Evolutionary conservation across 2,888 invertebrate genomes (phyloP), one percentile per base, ranked within the genome.

Genomic region (Agrenia bidenticulata): DNA sequence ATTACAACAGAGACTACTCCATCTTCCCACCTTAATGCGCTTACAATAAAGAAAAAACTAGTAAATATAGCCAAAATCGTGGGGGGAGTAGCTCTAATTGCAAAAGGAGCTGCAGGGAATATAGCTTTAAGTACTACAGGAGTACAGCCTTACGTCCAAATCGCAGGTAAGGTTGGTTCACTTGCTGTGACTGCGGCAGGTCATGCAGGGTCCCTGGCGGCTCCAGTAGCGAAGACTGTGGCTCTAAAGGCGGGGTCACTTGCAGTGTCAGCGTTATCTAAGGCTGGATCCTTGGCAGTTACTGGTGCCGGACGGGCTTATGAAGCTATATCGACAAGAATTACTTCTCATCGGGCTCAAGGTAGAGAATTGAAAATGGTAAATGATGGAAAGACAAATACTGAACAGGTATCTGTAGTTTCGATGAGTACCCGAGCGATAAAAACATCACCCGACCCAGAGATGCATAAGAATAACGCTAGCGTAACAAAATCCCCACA

Each of bases 11-110:
- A 26, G 32, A 23, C 51, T 7, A 24, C 13, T 23, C 23, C 51
- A 13, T 23, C 21, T 15, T 2, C 41, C 5, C 7, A 19, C 23
- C 11, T 32, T 7, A 37, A 57, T 21, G 17, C 57, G 7, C 4
- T 41, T 19, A 41, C 17, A 57, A 19, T 57, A 2, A 57, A 57
- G 32, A 57, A 27, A 41, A 57, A 39, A 13, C 24, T 57, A 11
- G 32, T 19, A 15, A 13, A 32, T 9, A 17, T 32, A 4, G 55
- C 21, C 2, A 57, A 23, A 7, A 17, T 17, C 2, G 19, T 57
- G 2, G 57, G 26, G 13, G 26, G 26, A 19, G 23, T 32, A 9
- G 57, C n/a, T 4, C 21, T 57, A n/a, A 57, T 15, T 7, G 24
- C 51, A 19, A 24, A 11, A 9, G 51, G 51, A 4, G 15, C 24